Percentiles rank a stretch among this genome's conserved stretches.
phyloP scores from a whole-genome alignment of 2,797 vertebrate species.

The Clarias laeviceps region DNA sequence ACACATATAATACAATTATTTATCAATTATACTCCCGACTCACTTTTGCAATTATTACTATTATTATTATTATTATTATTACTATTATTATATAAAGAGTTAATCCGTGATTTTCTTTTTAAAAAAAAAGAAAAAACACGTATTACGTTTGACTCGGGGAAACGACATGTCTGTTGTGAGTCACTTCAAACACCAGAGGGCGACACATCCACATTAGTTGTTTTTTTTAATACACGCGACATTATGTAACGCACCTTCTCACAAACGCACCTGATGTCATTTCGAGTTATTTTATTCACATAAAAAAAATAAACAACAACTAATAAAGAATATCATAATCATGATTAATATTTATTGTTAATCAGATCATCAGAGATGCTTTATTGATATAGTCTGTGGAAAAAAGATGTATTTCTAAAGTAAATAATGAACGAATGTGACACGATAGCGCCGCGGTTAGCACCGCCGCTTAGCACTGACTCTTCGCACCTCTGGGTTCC shows the following conservation, averaged over 20 bases:
- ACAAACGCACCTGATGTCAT: not conserved
- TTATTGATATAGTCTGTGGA: not conserved
- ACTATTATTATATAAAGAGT: no score
- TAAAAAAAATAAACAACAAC: not conserved
- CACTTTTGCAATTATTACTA: no score
- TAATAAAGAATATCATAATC: not conserved
- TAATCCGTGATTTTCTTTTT: no score
- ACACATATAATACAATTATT: not conserved
- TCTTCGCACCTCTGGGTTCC: no score
- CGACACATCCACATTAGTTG: not conserved
- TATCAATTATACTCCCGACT: not conserved
- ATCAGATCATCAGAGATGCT: not conserved
- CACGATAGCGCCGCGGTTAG: no score
- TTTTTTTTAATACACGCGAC: not conserved
- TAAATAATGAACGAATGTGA: no score
- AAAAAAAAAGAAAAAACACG: no score
- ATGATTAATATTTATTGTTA: no score
- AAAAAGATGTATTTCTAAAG: not conserved
- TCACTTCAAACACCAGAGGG: slow-evolving; percentile 29
- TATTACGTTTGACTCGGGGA: no score
- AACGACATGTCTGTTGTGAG: not conserved
- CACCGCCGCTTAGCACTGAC: no score
- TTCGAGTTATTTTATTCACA: not conserved
- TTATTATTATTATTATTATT: no score
- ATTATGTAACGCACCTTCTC: not conserved